Base-by-base conservation (phyloP, 2,113 vertebrate species). In the Ageneiosus marmoratus region DNA sequence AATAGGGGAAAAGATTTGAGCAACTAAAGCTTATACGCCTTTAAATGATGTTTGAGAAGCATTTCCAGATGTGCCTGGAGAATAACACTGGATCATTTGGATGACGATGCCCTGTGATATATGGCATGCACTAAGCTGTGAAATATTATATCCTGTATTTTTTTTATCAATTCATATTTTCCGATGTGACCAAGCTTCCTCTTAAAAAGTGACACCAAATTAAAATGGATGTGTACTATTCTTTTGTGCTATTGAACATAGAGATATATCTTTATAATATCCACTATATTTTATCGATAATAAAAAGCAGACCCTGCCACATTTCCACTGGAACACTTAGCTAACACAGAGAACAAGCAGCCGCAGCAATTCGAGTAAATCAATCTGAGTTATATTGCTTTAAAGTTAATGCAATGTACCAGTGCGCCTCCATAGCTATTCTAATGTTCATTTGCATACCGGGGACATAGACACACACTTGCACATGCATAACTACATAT, bases 371-470 rank as follows among this genome's bases (percentile, higher is more conserved):
- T 85, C 89, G 89, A 91, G 91, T 93, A 93, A 94, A 95, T 94
- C 93, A 93, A 93, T 94, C 92, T 92, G 91, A 90, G 92, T 91
- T 92, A 91, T 93, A 94, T 91, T 90, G 91, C 92, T 91, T 90
- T 92, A 93, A 94, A 94, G 90, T 93, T 94, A 92, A 91, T 92
- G 91, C 91, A 94, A 93, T 94, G 92, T 91, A 91, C 88, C 89
- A 90, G 79, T 5, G 88, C 90, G 91, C 92, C 90, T 90, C 91
- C 91, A 91, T 90, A 89, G 91, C 91, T 81, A 89, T 90, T 85
- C 84, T 92, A 92, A 93, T 91, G 85, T 89, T 88, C 89, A 94
- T 95, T 94, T 94, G 92, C 92, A 93, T 93, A 93, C 86, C 81
- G 88, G 89, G 86, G 87, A 82, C 88, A 91, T 85, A 89, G 89